Evolutionary conservation across 1,140 invertebrate species (phyloP).

Genomic region (Amyelois transitella): DNA sequence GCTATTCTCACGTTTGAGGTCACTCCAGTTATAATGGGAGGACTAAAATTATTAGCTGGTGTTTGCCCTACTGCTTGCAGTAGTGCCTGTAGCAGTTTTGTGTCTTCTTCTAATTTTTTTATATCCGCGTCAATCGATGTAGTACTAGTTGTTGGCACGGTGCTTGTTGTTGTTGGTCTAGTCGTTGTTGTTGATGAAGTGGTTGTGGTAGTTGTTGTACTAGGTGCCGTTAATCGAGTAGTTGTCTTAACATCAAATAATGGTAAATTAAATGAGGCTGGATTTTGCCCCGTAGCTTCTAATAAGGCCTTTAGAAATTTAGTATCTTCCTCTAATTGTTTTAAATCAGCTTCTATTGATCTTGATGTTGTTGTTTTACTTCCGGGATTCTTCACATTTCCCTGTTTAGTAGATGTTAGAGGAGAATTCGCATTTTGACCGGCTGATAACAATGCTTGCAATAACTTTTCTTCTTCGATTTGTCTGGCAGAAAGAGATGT

Average conservation of each 20-base stretch:
- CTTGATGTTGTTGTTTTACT: conserved; percentile 24
- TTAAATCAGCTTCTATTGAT: conserved; percentile 53
- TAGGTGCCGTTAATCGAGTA: background rate
- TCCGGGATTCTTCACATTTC: conserved; percentile 10
- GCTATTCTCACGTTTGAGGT: conserved; percentile 63
- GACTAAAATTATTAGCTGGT: conserved; percentile 31
- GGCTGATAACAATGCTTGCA: conserved; percentile 38
- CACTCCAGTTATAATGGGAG: conserved; percentile 52
- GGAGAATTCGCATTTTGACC: conserved; percentile 36
- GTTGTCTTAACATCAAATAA: conserved; percentile 28
- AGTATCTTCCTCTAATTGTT: conserved; percentile 58
- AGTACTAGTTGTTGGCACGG: conserved; percentile 14
- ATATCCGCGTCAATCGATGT: conserved; percentile 32
- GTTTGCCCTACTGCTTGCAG: conserved; percentile 40
- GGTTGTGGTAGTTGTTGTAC: conserved; percentile 16
- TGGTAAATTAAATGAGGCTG: conserved; percentile 41
- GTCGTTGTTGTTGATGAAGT: conserved; percentile 26
- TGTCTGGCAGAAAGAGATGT: conserved; percentile 13
- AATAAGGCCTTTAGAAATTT: conserved; percentile 59
- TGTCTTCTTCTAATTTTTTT: conserved; percentile 42
- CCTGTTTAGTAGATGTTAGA: conserved; percentile 21
- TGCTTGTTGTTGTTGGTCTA: conserved; percentile 10
- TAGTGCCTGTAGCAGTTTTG: conserved; percentile 41
- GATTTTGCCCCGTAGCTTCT: conserved; percentile 53
- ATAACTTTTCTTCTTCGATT: conserved; percentile 29